Conservation (phyloP, 2,113 vertebrate species). For the Gallinago undulata region DNA sequence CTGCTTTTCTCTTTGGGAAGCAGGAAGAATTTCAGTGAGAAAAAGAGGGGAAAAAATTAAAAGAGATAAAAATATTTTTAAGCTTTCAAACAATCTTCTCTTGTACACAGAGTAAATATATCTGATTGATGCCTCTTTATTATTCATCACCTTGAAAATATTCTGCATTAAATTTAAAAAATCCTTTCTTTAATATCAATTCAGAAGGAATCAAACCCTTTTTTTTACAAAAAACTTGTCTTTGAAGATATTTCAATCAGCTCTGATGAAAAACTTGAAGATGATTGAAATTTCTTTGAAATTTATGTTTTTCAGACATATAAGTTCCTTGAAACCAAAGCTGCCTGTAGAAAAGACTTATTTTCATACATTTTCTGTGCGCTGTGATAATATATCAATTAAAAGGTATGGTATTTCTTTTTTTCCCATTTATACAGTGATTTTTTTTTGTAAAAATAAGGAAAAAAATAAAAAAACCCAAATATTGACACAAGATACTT, state of each 20-base stretch:
- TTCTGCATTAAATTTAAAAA: background rate
- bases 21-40: background rate
- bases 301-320: background rate
- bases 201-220: background rate
- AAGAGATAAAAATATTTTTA: background rate
- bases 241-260: background rate
- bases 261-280: background rate
- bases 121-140: background rate
- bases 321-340: background rate
- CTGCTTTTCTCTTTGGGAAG: background rate
- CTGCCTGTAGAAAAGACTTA: background rate
- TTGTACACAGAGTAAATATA: background rate
- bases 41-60: background rate
- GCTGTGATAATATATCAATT: background rate
- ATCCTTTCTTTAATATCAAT: background rate
- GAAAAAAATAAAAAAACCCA: background rate
- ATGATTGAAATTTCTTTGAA: background rate
- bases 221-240: background rate
- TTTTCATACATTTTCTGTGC: background rate
- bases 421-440: background rate
- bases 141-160: background rate
- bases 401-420: background rate
- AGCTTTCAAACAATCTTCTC: background rate
- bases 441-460: background rate
- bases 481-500: background rate